These are phyloP conservation scores for Oryctolagus cuniculus DNA, from an alignment of 2,113 vertebrate genomes.

Conservation along the genomic window mOryCun1.1 NC_091433.1:197865001-197865500, in stretches of 20 bases:
- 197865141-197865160: rapidly evolving
- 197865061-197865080: too few species aligned
- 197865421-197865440: background rate
- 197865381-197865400: too few species aligned
- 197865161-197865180: background rate
- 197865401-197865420: background rate
- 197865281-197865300: background rate
- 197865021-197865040: rapidly evolving
- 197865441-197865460: too few species aligned
- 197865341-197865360: background rate
- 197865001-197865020: too few species aligned
- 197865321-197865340: rapidly evolving
- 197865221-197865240: rapidly evolving
- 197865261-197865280: background rate
- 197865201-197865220: rapidly evolving
- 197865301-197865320: background rate
- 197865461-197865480: rapidly evolving
- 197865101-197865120: rapidly evolving
- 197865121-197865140: rapidly evolving
- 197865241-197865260: rapidly evolving
- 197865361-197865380: background rate
- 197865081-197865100: rapidly evolving
- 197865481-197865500: rapidly evolving
- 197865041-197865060: too few species aligned
- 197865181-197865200: background rate